These are phyloP conservation scores for Panopea generosa DNA, from an alignment of 2,888 invertebrate genomes.

Conservation along the genomic window DNA sequence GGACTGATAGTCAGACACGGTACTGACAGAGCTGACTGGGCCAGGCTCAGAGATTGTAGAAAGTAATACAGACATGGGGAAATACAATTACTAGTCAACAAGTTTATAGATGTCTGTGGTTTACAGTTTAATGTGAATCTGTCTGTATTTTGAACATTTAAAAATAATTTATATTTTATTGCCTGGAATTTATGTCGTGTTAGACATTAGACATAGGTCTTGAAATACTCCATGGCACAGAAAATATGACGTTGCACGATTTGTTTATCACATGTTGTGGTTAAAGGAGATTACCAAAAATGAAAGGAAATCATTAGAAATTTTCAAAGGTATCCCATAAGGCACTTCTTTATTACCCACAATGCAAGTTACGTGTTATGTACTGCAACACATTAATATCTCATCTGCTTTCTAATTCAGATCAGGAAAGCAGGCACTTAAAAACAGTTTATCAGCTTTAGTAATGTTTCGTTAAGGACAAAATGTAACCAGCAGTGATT, in stretches of 20 bases:
- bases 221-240: too few relatives aligned
- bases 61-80: too few relatives aligned
- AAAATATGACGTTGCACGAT: too few relatives aligned
- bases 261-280: not conserved
- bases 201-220: too few relatives aligned
- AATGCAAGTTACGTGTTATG: slow-evolving; percentile 32
- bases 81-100: too few relatives aligned
- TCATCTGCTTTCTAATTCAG: slow-evolving; percentile 24
- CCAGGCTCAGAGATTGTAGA: too few relatives aligned
- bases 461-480: slow-evolving; percentile 30
- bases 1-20: too few relatives aligned
- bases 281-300: not conserved
- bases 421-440: slow-evolving; percentile 32
- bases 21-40: too few relatives aligned
- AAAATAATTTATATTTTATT: not conserved
- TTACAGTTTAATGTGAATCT: too few relatives aligned
- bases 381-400: slow-evolving; percentile 34
- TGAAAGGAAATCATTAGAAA: slow-evolving; percentile 7
- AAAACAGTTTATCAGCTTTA: slow-evolving; percentile 48
- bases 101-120: too few relatives aligned
- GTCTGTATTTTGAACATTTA: not conserved
- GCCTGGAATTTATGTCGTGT: not conserved
- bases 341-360: slow-evolving; percentile 8
- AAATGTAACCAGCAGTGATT: slow-evolving; percentile 30
- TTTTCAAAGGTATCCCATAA: slow-evolving; percentile 24